Conservation (phyloP, 2,888 invertebrate species). For the Metallyticus violacea region DNA sequence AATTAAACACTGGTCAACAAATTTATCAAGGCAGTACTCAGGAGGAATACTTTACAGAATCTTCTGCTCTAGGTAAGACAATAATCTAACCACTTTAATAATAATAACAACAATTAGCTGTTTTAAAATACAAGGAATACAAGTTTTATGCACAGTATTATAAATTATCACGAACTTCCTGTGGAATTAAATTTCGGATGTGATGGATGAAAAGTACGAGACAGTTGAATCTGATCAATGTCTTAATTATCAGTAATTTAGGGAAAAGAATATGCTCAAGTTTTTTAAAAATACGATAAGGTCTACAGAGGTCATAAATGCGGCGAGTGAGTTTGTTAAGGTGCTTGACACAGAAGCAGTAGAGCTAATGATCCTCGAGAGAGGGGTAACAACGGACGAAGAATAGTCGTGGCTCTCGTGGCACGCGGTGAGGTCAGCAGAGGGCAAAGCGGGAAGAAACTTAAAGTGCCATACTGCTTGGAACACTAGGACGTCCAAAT, state of each 20-base stretch:
- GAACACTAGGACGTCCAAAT: neutral
- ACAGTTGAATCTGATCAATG: neutral
- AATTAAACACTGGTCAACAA: no score
- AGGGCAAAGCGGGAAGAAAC: neutral
- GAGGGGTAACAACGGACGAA: neutral
- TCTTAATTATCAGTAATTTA: neutral
- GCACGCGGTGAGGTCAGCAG: conserved; percentile 15
- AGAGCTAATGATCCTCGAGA: neutral
- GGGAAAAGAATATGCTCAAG: neutral
- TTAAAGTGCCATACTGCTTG: neutral
- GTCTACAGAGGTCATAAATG: neutral
- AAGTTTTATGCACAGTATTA: no score
- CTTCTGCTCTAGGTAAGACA: no score
- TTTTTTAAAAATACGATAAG: neutral
- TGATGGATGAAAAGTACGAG: neutral
- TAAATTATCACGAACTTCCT: no score
- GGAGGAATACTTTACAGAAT: no score
- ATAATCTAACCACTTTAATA: no score
- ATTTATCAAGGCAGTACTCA: no score
- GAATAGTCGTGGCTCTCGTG: neutral
- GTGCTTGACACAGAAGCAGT: neutral
- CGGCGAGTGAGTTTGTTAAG: neutral
- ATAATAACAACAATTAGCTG: no score
- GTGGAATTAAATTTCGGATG: neutral
- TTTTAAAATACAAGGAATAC: no score